Evolutionary conservation across 2,797 vertebrate genomes (phyloP), one percentile per base, ranked within the genome.

Genomic region (Carapus acus): DNA sequence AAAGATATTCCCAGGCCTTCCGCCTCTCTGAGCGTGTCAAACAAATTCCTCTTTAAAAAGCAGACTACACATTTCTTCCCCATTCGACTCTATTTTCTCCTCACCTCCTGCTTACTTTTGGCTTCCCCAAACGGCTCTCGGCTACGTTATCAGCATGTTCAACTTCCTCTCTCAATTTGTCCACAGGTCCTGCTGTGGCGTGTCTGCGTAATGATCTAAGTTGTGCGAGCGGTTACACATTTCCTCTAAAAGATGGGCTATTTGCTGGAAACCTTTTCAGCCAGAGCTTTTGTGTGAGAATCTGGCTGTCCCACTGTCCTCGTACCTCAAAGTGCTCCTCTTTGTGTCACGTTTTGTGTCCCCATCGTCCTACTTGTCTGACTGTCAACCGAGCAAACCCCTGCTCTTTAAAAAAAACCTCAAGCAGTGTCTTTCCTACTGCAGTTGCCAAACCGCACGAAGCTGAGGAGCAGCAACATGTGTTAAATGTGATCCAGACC

Each of bases 401-500:
- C 24, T 65, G 51, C 23, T 54, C 20, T 44, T 73, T 76, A 54
- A 73, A n/a, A n/a, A n/a, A n/a, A 70, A 66, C 50, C 57, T 45
- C 18, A 48, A 59, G 58, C 69, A 52, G 40, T 67, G 72, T 75
- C 72, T 57, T 34, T 71, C 61, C 56, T 58, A 69, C 55, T 31
- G 13, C n/a, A 58, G 55, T 22, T 69, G 69, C 66, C 62, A 71
- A 79, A 74, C 58, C 46, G 13, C 65, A 73, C 54, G 49, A 65
- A 57, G 68, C 55, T 59, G 4, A 39, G 57, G 64, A 74, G 58
- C 54, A 85, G 78, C 65, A 90, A 90, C 92, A 91, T 91, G 90
- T 90, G 91, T 93, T 91, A 92, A 94, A 96, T 96, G 87, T 87
- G 89, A 93, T 91, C 91, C 93, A 96, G 93, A 91, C 86, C 84